Evolutionary conservation across 2,888 invertebrate genomes (phyloP).

Genomic region (Tenodera sinensis): DNA sequence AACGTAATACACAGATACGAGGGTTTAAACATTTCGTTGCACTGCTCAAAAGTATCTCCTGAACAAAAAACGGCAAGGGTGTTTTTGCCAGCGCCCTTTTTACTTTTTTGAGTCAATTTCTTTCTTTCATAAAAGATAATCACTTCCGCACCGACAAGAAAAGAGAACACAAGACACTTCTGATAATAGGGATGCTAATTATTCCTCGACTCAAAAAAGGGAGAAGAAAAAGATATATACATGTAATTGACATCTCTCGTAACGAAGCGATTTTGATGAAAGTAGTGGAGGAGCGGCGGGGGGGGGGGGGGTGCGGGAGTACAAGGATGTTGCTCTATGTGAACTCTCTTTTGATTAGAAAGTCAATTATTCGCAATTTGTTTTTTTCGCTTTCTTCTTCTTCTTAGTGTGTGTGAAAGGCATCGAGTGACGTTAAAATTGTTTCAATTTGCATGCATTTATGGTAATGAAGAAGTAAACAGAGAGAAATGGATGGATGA

Average conservation of each 20-base stretch:
- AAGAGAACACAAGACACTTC: neutral
- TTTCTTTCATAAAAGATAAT: neutral
- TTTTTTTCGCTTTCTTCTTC: constrained; percentile 1
- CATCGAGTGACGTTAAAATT: constrained; percentile 21
- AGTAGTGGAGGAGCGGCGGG: neutral
- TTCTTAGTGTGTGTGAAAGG: constrained; percentile 17
- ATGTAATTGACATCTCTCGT: neutral
- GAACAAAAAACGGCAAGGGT: neutral
- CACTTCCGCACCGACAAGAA: neutral
- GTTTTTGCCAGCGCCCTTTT: neutral
- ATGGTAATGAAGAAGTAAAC: constrained; percentile 13
- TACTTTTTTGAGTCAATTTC: neutral
- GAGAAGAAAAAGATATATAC: neutral
- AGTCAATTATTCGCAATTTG: constrained; percentile 23
- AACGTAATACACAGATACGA: neutral
- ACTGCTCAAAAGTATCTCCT: neutral
- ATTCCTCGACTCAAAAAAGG: neutral
- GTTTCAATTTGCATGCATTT: constrained; percentile 23
- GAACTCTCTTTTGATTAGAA: constrained; percentile 19
- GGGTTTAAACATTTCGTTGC: neutral
- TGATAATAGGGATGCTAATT: neutral
- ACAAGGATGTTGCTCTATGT: neutral
- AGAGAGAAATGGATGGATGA: neutral
- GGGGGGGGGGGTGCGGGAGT: too few species aligned
- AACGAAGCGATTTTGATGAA: neutral